These are phyloP conservation scores for Lepus americanus DNA, from an alignment of 2,113 vertebrate species.

Conservation along the genomic window DNA sequence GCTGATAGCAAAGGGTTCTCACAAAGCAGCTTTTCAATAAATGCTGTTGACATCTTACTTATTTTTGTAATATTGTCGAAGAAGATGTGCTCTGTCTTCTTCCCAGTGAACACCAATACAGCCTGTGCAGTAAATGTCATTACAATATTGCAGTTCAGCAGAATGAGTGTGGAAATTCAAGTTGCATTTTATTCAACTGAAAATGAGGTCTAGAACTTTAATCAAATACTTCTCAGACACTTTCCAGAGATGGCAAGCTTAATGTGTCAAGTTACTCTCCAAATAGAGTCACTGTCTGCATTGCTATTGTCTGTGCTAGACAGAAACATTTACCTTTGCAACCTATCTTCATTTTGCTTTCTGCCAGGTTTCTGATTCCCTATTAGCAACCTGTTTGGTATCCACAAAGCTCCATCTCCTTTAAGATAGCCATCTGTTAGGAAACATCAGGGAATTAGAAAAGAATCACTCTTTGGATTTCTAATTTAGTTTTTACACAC, in stretches of 20 bases:
- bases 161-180: conserved; percentile 30
- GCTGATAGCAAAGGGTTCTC: not conserved
- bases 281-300: conserved; percentile 17
- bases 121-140: not conserved
- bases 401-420: not conserved
- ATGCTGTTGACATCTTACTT: conserved; percentile 47
- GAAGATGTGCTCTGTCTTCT: conserved; percentile 27
- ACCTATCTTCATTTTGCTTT: conserved; percentile 46
- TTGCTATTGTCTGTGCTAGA: not conserved
- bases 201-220: conserved; percentile 51
- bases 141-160: not conserved
- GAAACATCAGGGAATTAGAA: not conserved
- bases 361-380: not conserved
- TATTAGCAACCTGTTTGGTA: conserved; percentile 34
- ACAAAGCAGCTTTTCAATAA: conserved; percentile 10
- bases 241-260: conserved; percentile 58
- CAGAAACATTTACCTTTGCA: conserved; percentile 45
- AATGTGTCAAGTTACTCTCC: conserved; percentile 34
- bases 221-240: conserved; percentile 45
- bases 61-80: not conserved
- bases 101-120: not conserved
- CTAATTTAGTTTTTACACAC: not conserved
- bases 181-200: conserved; percentile 42
- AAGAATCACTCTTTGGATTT: not conserved
- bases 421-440: not conserved